A percentile compares a stretch with the other conserved stretches of the same genome.
These are phyloP conservation scores for Cyaniris semiargus DNA, from an alignment of 2,888 invertebrate genomes.

Conservation along the genomic window DNA sequence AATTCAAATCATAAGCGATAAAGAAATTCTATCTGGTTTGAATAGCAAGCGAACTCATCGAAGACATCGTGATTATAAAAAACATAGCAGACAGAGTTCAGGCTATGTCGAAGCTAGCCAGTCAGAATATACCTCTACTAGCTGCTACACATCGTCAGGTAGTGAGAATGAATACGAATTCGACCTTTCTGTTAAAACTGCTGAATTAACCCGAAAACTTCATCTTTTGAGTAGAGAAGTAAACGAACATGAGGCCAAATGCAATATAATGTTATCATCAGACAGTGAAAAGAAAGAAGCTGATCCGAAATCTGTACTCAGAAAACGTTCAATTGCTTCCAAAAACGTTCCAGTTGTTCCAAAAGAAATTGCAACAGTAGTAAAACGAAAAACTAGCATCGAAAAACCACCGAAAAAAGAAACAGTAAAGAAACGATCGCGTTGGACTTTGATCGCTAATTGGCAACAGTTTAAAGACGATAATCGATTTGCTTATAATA, in stretches of 20 bases:
- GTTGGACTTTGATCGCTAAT: slow-evolving; percentile 67
- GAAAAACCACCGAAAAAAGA: slow-evolving; percentile 44
- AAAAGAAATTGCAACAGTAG: slow-evolving; percentile 41
- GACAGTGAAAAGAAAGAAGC: slow-evolving; percentile 43
- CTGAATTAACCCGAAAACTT: slow-evolving; percentile 70
- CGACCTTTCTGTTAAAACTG: slow-evolving; percentile 70
- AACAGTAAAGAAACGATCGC: slow-evolving; percentile 53
- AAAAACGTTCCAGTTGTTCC: slow-evolving; percentile 46
- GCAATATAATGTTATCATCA: slow-evolving; percentile 53
- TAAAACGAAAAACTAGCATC: slow-evolving; percentile 45
- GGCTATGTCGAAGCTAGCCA: slow-evolving; percentile 77
- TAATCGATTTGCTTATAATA: slow-evolving; percentile 77
- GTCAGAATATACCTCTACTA: slow-evolving; percentile 76
- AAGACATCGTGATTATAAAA: slow-evolving; percentile 57
- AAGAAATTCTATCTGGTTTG: slow-evolving; percentile 77
- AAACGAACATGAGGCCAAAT: slow-evolving; percentile 55
- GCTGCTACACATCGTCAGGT: slow-evolving; percentile 75
- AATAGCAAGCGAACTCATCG: slow-evolving; percentile 56
- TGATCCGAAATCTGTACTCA: slow-evolving; percentile 51
- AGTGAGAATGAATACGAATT: slow-evolving; percentile 78
- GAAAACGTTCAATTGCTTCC: slow-evolving; percentile 58
- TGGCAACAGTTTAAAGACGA: slow-evolving; percentile 82
- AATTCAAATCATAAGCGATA: slow-evolving; percentile 74
- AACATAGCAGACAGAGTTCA: slow-evolving; percentile 66
- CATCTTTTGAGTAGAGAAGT: slow-evolving; percentile 68